These are phyloP conservation scores for Panopea generosa DNA, from an alignment of 2,888 invertebrate species.

Conservation along the genomic window DNA sequence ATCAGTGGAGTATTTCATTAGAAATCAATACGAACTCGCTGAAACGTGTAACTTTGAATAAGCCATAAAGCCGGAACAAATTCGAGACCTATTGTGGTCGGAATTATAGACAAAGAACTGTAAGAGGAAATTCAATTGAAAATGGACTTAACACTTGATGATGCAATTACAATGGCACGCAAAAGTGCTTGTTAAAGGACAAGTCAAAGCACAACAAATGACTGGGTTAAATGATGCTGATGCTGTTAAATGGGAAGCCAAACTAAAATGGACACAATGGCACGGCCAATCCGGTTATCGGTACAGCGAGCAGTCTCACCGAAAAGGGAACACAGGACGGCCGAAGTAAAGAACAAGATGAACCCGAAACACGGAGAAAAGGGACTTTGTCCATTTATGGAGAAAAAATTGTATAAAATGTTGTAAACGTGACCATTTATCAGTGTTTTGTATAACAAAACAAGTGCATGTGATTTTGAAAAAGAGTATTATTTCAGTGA, in stretches of 20 bases:
- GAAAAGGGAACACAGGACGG: not conserved
- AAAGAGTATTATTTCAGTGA: too few species aligned
- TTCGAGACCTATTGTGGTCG: slow-evolving; percentile 38
- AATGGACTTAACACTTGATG: slow-evolving; percentile 28
- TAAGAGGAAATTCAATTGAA: slow-evolving; percentile 36
- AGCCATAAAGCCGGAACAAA: slow-evolving; percentile 23
- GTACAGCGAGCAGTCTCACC: too few species aligned
- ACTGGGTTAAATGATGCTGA: too few species aligned
- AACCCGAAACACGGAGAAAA: slow-evolving; percentile 7
- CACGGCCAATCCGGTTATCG: too few species aligned
- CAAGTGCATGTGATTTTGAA: slow-evolving; percentile 4
- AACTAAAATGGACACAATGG: too few species aligned
- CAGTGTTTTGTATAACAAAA: slow-evolving; percentile 13
- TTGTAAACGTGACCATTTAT: slow-evolving; percentile 18
- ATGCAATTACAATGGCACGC: slow-evolving; percentile 13
- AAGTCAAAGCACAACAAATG: slow-evolving; percentile 1
- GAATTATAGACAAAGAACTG: slow-evolving; percentile 29
- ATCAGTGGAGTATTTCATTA: too few species aligned
- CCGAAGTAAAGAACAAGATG: slow-evolving; percentile 1
- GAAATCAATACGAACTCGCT: too few species aligned
- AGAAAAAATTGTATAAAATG: slow-evolving; percentile 24
- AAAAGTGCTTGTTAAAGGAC: slow-evolving; percentile 24
- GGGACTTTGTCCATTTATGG: slow-evolving; percentile 21
- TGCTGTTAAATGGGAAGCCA: too few species aligned
- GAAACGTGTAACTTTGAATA: slow-evolving; percentile 27